A percentile compares a stretch with the other conserved stretches of the same genome.
Conservation (phyloP, 2,797 vertebrate species). For the Pseudotriccus pelzelni region DNA sequence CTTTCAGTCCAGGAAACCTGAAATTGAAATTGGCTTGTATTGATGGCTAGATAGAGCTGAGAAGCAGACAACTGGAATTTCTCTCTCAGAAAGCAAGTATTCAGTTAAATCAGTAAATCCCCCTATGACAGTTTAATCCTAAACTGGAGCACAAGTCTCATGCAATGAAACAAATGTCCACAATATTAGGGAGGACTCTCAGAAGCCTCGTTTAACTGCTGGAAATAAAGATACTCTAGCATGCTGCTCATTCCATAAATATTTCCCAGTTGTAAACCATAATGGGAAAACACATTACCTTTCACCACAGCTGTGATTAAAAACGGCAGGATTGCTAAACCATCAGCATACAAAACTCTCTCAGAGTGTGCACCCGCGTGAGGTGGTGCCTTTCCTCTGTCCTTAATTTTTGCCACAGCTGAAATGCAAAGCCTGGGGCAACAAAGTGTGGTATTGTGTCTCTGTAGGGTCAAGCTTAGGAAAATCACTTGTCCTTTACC, state of each 20-base stretch:
- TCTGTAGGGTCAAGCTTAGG: neutral
- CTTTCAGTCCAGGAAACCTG: constrained; percentile 52
- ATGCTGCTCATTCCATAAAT: constrained; percentile 21
- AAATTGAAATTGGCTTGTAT: constrained; percentile 59
- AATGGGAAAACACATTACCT: neutral
- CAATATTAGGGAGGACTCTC: constrained; percentile 18
- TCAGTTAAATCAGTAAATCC: constrained; percentile 65
- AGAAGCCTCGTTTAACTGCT: constrained; percentile 40
- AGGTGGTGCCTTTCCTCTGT: neutral
- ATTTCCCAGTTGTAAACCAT: constrained; percentile 12
- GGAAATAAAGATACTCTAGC: constrained; percentile 9
- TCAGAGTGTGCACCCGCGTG: accelerated
- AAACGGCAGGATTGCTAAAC: neutral
- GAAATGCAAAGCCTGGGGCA: neutral
- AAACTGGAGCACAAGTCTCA: neutral
- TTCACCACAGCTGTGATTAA: neutral
- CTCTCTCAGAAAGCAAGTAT: constrained; percentile 64
- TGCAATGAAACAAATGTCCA: constrained; percentile 52
- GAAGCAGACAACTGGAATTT: constrained; percentile 56
- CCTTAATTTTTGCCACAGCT: neutral
- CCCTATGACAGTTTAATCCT: constrained; percentile 50
- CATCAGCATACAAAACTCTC: neutral
- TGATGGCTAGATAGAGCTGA: constrained; percentile 60
- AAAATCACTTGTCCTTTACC: neutral
- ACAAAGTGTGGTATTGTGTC: accelerated